Evolutionary conservation across 2,113 vertebrate species (phyloP).

Genomic region (Hylia prasina): DNA sequence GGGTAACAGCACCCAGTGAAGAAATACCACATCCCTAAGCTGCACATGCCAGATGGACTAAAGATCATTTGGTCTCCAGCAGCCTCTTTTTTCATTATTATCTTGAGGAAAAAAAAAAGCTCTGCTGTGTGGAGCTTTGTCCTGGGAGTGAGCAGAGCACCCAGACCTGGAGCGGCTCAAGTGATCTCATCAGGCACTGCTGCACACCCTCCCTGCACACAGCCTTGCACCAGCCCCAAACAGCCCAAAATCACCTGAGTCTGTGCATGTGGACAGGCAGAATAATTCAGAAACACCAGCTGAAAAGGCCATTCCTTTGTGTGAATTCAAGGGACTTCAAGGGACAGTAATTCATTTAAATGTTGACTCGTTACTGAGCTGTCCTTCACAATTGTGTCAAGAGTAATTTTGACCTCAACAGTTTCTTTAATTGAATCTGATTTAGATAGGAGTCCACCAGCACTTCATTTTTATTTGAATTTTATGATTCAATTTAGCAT

Average conservation of each 20-base stretch:
- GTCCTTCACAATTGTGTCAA: not conserved
- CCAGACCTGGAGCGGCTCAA: not conserved
- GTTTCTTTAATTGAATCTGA: not conserved
- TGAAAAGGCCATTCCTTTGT: not conserved
- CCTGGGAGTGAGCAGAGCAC: not conserved
- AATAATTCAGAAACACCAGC: not conserved
- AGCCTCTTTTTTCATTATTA: not conserved
- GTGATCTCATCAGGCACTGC: not conserved
- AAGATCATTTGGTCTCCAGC: not conserved
- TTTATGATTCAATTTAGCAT: constrained; percentile 28
- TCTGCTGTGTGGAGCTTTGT: not conserved
- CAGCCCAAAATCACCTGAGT: not conserved
- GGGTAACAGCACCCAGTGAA: not conserved
- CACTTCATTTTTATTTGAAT: constrained; percentile 33
- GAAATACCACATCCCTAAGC: not conserved
- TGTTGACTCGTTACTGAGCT: not conserved
- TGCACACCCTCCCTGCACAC: not conserved
- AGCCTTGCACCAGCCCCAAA: not conserved
- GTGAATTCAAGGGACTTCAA: not conserved
- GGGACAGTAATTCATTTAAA: not conserved
- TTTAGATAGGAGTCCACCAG: constrained; percentile 12
- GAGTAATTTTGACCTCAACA: not conserved
- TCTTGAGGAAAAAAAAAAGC: not conserved
- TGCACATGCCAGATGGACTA: not conserved
- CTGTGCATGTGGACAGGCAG: not conserved